Evolutionary conservation across 1,140 invertebrate genomes (phyloP).

Genomic region (Ips nitidus): DNA sequence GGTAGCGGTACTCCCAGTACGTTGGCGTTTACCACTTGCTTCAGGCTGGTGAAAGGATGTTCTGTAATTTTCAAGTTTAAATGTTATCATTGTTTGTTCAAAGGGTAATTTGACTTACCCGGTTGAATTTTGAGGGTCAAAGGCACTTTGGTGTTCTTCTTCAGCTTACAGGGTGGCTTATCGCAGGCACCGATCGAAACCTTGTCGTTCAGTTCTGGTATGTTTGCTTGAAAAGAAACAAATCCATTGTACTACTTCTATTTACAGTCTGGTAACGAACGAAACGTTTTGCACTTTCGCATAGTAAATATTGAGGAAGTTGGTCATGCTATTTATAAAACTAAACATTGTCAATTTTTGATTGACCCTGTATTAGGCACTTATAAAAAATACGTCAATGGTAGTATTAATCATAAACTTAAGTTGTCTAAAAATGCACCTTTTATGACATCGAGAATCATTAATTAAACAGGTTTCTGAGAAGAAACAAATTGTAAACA

Average conservation of each 20-base stretch:
- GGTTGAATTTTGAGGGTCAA: constrained; percentile 62
- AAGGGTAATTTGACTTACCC: constrained; percentile 48
- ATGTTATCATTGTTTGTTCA: background rate
- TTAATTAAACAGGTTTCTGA: too few relatives aligned
- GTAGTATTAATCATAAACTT: too few relatives aligned
- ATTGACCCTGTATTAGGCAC: too few relatives aligned
- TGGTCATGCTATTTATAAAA: too few relatives aligned
- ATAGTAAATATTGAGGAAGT: too few relatives aligned
- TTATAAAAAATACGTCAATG: too few relatives aligned
- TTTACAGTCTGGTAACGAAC: too few relatives aligned
- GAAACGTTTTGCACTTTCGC: too few relatives aligned
- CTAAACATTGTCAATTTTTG: too few relatives aligned
- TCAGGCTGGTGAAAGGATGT: constrained; percentile 54
- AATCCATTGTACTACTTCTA: constrained; percentile 5
- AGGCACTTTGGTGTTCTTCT: constrained; percentile 58
- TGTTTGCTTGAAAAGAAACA: constrained; percentile 39
- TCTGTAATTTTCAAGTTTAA: constrained; percentile 40
- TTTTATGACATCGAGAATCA: too few relatives aligned
- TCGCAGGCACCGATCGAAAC: constrained; percentile 63
- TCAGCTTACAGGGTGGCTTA: constrained; percentile 64
- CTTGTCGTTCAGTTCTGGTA: constrained; percentile 41
- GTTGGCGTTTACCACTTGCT: constrained; percentile 61
- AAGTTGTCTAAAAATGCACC: too few relatives aligned
- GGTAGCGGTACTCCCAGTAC: constrained; percentile 65
- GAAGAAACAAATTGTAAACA: too few relatives aligned